phyloP scores from a whole-genome alignment of 2,888 invertebrate species.

The Pyralis farinalis region DNA sequence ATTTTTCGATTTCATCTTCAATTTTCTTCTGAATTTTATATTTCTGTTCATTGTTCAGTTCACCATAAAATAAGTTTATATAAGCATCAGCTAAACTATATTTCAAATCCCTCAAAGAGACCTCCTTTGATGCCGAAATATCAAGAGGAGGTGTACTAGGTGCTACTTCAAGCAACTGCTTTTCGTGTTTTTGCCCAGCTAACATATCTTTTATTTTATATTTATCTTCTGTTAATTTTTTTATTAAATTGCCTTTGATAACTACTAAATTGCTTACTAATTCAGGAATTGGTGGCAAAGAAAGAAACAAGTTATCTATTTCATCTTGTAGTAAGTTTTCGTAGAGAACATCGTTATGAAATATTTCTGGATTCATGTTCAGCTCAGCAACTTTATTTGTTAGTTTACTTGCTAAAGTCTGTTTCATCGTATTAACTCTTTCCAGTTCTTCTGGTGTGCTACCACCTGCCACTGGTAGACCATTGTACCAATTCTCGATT shows the following conservation, averaged over 20 bases:
- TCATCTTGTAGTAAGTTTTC: constrained; percentile 39
- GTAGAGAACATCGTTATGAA: constrained; percentile 41
- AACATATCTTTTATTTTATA: constrained; percentile 30
- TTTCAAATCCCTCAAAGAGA: constrained; percentile 43
- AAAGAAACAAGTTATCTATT: constrained; percentile 31
- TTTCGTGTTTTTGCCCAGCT: constrained; percentile 38
- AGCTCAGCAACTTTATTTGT: constrained; percentile 40
- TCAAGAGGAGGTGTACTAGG: constrained; percentile 34
- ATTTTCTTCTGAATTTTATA: constrained; percentile 38
- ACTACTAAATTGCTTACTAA: constrained; percentile 20
- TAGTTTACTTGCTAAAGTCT: constrained; percentile 32
- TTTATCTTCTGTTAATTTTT: constrained; percentile 30
- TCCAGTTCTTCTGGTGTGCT: constrained; percentile 23
- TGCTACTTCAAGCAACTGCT: constrained; percentile 39
- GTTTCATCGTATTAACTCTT: constrained; percentile 27
- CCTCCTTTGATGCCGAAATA: constrained; percentile 30
- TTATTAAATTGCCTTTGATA: constrained; percentile 31
- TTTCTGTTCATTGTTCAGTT: constrained; percentile 26
- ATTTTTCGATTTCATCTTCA: constrained; percentile 35
- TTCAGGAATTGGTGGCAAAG: constrained; percentile 21
- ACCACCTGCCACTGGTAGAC: constrained; percentile 26
- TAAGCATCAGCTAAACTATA: constrained; percentile 52
- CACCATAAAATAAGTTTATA: constrained; percentile 41
- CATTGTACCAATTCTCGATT: constrained; percentile 34
- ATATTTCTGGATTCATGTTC: constrained; percentile 43